Conservation (phyloP, 2,113 vertebrate genomes). For the Mola mola region DNA sequence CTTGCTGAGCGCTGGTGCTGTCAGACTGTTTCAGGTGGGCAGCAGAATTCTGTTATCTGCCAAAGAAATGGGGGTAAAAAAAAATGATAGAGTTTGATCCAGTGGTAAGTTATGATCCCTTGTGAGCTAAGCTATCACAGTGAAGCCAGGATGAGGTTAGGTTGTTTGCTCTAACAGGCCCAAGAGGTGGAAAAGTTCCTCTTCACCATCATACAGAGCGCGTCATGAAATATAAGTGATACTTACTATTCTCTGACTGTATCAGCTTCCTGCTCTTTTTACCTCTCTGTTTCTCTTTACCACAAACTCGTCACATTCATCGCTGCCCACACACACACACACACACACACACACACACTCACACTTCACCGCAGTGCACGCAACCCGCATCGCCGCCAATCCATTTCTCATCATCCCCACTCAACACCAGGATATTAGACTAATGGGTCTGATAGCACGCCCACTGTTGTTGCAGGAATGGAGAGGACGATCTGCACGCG, state of each 20-base stretch:
- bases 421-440: conserved; percentile 54
- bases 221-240: no score
- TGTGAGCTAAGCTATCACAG: no score
- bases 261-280: conserved; percentile 31
- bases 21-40: no score
- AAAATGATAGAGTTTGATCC: no score
- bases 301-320: conserved; percentile 41
- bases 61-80: no score
- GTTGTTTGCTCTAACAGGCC: no score
- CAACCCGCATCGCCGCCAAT: conserved; percentile 42
- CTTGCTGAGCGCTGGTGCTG: no score
- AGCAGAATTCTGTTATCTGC: no score
- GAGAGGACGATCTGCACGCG: conserved; percentile 37
- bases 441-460: conserved; percentile 64
- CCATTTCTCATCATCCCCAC: conserved; percentile 62
- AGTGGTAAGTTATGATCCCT: no score
- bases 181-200: no score
- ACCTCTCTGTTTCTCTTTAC: conserved; percentile 5
- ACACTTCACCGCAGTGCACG: conserved; percentile 30
- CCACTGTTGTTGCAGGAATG: conserved; percentile 50
- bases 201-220: no score
- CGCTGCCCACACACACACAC: conserved; percentile 35
- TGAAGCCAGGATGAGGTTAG: no score
- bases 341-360: conserved; percentile 22
- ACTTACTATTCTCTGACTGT: not conserved